Evolutionary conservation across 2,888 invertebrate species (phyloP), one percentile per base, ranked within the genome.

Genomic region (Copidosoma aretas): DNA sequence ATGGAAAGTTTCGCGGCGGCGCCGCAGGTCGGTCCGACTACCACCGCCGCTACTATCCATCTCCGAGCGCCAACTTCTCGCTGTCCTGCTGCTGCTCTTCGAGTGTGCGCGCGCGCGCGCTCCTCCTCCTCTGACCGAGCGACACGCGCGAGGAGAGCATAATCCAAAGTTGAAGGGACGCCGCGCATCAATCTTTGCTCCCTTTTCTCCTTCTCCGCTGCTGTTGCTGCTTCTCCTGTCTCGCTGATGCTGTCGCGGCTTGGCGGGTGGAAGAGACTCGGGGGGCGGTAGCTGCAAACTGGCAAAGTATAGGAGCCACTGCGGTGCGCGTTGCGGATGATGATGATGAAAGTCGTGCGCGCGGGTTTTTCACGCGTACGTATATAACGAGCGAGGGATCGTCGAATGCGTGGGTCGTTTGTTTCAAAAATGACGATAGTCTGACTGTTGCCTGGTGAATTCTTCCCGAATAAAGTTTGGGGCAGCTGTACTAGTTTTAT

Each of bases 1-100:
- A 69, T 66, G 73, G 71, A 75, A 79, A 79, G 73, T 79, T 77
- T 75, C 74, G 74, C 77, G 76, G n/a, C n/a, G n/a, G n/a, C n/a
- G n/a, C n/a, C n/a, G n/a, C n/a, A n/a, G n/a, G n/a, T n/a, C n/a
- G n/a, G 78, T 78, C 75, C 77, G 77, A 78, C 79, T 79, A 77
- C 72, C 77, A 74, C 68, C 64, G n/a, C n/a, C n/a, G n/a, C n/a
- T n/a, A n/a, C 71, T 32, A 3, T 32, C 32, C 8, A 3, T 32
- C 32, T 32, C 70, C 72, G 70, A 73, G 74, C 73, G 70, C 73
- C 74, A 72, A 76, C 75, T 75, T 75, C 75, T 75, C 74, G 74
- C 73, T 74, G 75, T 75, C 74, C 72, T 68, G 15, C 22, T 8
- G 32, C 32, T 32, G 32, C 32, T 32, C 32, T 32, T 32, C 4